These are phyloP conservation scores for Onychomys leucogaster DNA, from an alignment of 2,797 vertebrate species.

Conservation along the genomic window DNA sequence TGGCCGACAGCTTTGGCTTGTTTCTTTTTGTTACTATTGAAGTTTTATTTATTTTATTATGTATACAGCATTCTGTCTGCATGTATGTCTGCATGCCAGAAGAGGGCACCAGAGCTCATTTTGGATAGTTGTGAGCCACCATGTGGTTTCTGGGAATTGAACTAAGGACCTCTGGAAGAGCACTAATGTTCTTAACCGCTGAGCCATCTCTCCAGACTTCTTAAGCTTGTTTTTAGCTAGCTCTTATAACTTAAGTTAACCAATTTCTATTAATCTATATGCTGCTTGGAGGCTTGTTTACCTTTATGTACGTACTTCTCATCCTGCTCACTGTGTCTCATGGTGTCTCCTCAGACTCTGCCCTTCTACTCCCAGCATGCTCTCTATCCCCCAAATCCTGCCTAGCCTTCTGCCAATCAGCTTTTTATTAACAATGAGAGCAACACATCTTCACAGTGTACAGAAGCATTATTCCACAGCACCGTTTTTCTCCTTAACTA, in stretches of 20 bases:
- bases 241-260: neutral
- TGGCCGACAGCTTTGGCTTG: neutral
- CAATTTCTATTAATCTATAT: neutral
- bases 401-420: neutral
- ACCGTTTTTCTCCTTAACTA: neutral
- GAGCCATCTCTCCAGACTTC: no score
- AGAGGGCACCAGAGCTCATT: no score
- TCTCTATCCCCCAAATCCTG: neutral
- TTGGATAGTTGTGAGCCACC: no score
- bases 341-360: no score
- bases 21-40: neutral
- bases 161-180: no score
- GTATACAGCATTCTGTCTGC: no score
- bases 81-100: no score
- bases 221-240: neutral
- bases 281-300: neutral
- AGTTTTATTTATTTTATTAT: no score
- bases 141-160: neutral
- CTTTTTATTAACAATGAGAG: neutral
- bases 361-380: no score
- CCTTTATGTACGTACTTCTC: neutral
- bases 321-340: neutral
- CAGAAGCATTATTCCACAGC: neutral
- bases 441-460: neutral
- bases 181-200: no score